These are phyloP conservation scores for Mus caroli DNA, from an alignment of 2,797 vertebrate species.

Conservation along the genomic window DNA sequence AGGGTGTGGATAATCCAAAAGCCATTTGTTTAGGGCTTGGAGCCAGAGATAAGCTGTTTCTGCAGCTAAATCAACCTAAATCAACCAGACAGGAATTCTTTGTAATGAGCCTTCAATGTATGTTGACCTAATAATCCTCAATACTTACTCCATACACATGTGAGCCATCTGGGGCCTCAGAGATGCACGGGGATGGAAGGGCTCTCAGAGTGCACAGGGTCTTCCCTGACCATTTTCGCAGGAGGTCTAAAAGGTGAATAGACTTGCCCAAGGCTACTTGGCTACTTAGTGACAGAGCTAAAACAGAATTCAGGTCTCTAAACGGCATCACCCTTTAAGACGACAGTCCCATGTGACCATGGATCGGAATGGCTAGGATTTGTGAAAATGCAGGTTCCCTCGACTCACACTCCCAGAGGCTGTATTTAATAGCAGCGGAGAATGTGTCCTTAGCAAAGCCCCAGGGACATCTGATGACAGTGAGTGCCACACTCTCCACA, in stretches of 20 bases:
- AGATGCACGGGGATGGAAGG: background rate
- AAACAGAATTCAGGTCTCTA: constrained; percentile 30
- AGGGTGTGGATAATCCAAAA: constrained; percentile 57
- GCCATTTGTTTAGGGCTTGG: constrained; percentile 71
- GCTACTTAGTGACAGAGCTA: background rate
- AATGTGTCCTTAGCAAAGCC: background rate
- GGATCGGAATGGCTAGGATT: background rate
- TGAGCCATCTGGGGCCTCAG: background rate
- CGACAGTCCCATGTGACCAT: background rate
- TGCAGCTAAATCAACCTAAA: constrained; percentile 63
- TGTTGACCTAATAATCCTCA: background rate
- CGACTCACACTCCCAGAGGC: background rate
- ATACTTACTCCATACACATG: background rate
- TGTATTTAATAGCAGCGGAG: background rate
- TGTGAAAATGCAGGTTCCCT: background rate
- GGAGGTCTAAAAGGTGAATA: background rate
- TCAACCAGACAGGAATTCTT: constrained; percentile 43
- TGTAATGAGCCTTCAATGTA: background rate
- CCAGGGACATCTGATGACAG: background rate
- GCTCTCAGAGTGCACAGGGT: background rate
- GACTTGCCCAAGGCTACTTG: background rate
- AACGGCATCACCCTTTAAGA: background rate
- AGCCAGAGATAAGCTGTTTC: constrained; percentile 66
- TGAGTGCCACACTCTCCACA: background rate
- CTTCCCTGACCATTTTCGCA: background rate